Percentiles rank a stretch among this genome's conserved stretches.
These are phyloP conservation scores for Barypeithes pellucidus DNA, from an alignment of 2,888 invertebrate species.

Conservation along the genomic window DNA sequence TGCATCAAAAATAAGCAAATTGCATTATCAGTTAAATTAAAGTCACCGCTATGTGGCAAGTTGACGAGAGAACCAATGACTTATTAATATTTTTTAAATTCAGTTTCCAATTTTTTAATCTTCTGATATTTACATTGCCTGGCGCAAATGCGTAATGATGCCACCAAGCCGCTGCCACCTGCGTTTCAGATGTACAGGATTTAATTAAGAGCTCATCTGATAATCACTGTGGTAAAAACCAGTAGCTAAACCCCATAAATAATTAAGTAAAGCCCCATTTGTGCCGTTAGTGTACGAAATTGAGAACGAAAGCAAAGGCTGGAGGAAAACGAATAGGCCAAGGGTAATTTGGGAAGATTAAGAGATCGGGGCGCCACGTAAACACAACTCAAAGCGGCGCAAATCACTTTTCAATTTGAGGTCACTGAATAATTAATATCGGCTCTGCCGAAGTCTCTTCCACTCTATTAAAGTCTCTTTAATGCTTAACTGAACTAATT, in stretches of 20 bases:
- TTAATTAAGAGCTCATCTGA: neutral
- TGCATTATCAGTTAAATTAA: too few relatives aligned
- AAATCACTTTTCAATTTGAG: conserved; percentile 68
- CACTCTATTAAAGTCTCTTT: conserved; percentile 51
- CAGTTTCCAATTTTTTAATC: too few relatives aligned
- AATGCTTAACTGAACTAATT: conserved; percentile 42
- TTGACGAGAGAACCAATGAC: too few relatives aligned
- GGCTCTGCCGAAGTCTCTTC: conserved; percentile 62
- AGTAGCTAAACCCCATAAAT: neutral
- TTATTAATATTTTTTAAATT: too few relatives aligned
- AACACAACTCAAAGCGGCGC: conserved; percentile 66
- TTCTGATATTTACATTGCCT: too few relatives aligned
- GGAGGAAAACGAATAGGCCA: conserved; percentile 58
- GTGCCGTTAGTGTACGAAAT: conserved; percentile 55
- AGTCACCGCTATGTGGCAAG: too few relatives aligned
- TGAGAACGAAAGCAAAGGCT: conserved; percentile 58
- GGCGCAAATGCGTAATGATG: too few relatives aligned
- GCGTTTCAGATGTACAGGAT: neutral
- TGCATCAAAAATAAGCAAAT: too few relatives aligned
- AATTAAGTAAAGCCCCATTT: conserved; percentile 36
- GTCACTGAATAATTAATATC: conserved; percentile 68
- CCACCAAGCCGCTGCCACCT: too few relatives aligned
- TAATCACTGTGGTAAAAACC: neutral
- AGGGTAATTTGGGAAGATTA: conserved; percentile 69
- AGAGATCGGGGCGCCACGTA: conserved; percentile 69